Evolutionary conservation across 1,140 invertebrate species (phyloP).

Genomic region (Scaptomyza pallida): DNA sequence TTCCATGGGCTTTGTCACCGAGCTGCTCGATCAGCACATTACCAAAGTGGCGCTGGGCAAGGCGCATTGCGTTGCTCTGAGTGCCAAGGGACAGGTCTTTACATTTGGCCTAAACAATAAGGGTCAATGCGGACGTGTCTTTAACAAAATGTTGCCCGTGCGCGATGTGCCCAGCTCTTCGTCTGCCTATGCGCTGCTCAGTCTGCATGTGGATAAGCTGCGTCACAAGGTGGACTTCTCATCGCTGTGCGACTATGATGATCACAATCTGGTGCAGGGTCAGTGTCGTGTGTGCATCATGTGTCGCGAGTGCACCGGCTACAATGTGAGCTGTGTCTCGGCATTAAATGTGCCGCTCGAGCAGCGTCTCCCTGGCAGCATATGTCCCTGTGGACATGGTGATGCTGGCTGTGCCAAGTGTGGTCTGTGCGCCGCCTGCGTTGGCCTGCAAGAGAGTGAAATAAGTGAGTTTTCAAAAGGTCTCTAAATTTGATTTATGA

Average conservation of each 20-base stretch:
- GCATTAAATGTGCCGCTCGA: conserved; percentile 87
- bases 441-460: conserved; percentile 76
- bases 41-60: conserved; percentile 95
- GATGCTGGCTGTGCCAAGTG: conserved; percentile 97
- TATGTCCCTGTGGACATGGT: conserved; percentile 97
- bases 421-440: conserved; percentile 94
- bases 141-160: conserved; percentile 88
- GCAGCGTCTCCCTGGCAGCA: conserved; percentile 93
- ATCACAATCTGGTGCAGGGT: conserved; percentile 79
- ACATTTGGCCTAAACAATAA: conserved; percentile 99
- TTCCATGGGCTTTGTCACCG: conserved; percentile 87
- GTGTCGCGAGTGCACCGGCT: conserved; percentile 97
- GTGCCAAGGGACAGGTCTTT: conserved; percentile 94
- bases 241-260: conserved; percentile 80
- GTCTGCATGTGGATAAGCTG: conserved; percentile 53
- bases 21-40: conserved; percentile 92
- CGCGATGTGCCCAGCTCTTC: conserved; percentile 75
- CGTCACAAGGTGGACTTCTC: conserved; percentile 78
- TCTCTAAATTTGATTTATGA: not conserved
- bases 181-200: conserved; percentile 46
- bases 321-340: conserved; percentile 93
- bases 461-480: conserved; percentile 42
- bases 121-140: conserved; percentile 97
- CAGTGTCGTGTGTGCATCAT: conserved; percentile 88
- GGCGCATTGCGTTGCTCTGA: conserved; percentile 95